Evolutionary conservation across 2,113 vertebrate species (phyloP), one percentile per base, ranked within the genome.

Genomic region (Perognathus longimembris): DNA sequence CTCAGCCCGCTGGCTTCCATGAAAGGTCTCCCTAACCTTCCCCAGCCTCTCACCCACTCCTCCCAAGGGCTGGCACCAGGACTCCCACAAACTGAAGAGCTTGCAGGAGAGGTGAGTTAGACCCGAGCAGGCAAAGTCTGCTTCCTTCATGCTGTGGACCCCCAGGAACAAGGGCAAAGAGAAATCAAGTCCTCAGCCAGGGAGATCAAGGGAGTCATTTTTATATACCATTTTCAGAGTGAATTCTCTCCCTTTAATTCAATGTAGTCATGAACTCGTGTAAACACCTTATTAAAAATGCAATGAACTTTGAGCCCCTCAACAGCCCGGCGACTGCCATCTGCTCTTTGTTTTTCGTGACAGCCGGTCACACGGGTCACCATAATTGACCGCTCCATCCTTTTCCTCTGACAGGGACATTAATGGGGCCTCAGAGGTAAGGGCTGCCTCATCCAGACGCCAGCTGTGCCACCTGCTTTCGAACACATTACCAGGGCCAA

Each of bases 291-390:
- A 14, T 50, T 69, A 71, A 71, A 87, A 81, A 77, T 40, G 77
- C 32, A 14, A 0, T 8, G 76, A 85, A 7, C 21, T 3, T 3
- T 6, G 36, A 82, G 40, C 36, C 54, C 40, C 38, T 74, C 64
- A 32, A 28, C 69, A 74, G 26, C 40, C 5, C 26, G 4, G 28
- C 38, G 11, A 1, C 76, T 75, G 91, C 76, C 64, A 11, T 28
- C 66, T 34, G 75, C 82, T 81, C 77, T 93, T 92, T 38, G 22
- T 32, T 77, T 75, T 86, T 45, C 61, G 9, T 63, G 96, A 95
- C 91, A 93, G 95, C 91, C 32, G 67, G 66, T 79, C 86, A 89
- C 89, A n/a, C 6, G 24, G 83, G 89, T 93, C 89, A 93, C 71
- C 87, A 15, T 10, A 40, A 66, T 32, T n/a, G 1, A 66, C 82